Base-by-base conservation (phyloP, 1,140 invertebrate species). In the Pseudomyrmex flavicornis region DNA sequence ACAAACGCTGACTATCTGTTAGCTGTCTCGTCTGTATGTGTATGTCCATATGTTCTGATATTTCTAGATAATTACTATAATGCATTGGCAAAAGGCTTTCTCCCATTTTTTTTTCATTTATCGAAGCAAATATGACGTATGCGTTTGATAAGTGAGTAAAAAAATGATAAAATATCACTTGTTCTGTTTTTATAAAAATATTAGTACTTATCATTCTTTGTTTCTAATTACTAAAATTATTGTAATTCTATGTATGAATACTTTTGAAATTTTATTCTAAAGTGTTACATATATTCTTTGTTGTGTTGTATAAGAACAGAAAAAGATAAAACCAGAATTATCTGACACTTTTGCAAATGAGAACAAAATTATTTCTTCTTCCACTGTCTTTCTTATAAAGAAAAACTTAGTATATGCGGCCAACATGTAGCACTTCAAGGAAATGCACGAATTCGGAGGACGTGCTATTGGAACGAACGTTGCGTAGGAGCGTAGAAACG, bases 401-500 rank as follows among this genome's bases (percentile, higher is more conserved):
- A 83, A 83, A 63, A 15, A 50, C 50, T 35, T 46, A 26, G 50
- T 83, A 50, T 65, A 59, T 46, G 44, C 54, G 54, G 48, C 48
- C 46, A 52, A 66, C 44, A 58, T 58, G 70, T 48, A 52, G 46
- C 46, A 17, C 46, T 50, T 50, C 73, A 52, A 52, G 66, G 54
- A 83, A 66, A 50, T 46, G 52, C 73, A 52, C 10, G 50, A 65
- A 44, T 61, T 5, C 48, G 35, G 20, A 44, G 20, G 66, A 72
- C 66, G 22, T 46, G 69, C 77, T 68, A 75, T 72, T 84, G 63
- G 54, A 79, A 77, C 75, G 72, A 74, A 70, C 77, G 85, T 80
- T 58, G 50, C 61, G 75, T 44, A 76, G 72, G 79, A 84, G 46
- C 61, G 75, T 44, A 76, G 72, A 75, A 84, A 88, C 85, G 83